These are phyloP conservation scores for Eumeta japonica DNA, from an alignment of 1,140 invertebrate species.

Conservation along the genomic window DNA sequence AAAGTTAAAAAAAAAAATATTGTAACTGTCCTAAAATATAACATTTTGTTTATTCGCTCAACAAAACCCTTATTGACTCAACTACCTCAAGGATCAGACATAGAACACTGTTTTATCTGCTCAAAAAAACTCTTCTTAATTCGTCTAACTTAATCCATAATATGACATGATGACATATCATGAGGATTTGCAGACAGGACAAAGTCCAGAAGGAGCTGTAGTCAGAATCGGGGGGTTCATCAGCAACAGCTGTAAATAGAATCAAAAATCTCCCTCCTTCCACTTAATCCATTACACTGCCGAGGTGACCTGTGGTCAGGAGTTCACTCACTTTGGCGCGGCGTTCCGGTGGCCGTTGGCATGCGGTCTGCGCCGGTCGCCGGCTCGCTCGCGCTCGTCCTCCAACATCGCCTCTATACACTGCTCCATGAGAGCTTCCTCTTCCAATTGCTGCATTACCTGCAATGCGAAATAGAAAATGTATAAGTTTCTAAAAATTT, in stretches of 20 bases:
- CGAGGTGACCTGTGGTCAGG: no score
- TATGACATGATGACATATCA: no score
- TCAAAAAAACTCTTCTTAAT: no score
- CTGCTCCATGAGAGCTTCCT: slow-evolving; percentile 83
- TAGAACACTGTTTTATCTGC: no score
- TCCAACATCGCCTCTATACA: slow-evolving; percentile 82
- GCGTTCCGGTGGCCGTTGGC: slow-evolving; percentile 51
- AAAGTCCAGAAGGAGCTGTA: neutral
- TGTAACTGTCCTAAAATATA: no score
- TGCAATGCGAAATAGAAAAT: slow-evolving; percentile 29
- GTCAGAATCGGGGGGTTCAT: neutral
- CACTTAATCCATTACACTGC: no score
- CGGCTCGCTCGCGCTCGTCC: slow-evolving; percentile 59
- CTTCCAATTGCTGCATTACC: slow-evolving; percentile 82
- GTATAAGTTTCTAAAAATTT: neutral
- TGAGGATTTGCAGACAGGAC: neutral
- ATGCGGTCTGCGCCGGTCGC: slow-evolving; percentile 54
- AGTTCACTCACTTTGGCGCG: slow-evolving; percentile 58
- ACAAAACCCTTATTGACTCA: no score
- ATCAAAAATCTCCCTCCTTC: no score
- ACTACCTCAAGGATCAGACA: no score
- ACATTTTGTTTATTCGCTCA: no score
- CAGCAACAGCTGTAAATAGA: neutral
- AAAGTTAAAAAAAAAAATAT: no score
- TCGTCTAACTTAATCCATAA: no score